phyloP scores from a whole-genome alignment of 2,888 invertebrate species.

The Scrobipalpa costella region DNA sequence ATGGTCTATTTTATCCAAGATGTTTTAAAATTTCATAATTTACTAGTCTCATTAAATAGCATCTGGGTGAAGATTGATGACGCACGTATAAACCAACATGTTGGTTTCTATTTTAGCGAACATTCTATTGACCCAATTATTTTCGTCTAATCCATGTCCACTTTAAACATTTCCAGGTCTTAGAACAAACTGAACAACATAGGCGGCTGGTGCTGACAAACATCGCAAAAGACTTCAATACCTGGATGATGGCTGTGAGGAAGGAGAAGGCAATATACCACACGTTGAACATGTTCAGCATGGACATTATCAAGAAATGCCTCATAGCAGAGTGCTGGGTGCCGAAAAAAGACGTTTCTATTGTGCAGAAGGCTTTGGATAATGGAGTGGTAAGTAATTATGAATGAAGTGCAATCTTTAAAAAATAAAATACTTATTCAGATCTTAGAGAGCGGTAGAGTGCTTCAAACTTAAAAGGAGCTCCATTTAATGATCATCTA shows the following conservation, averaged over 20 bases:
- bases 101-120: too few species aligned
- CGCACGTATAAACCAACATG: too few species aligned
- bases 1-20: too few species aligned
- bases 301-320: conserved; percentile 95
- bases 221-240: conserved; percentile 92
- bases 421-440: too few species aligned
- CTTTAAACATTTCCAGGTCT: conserved; percentile 77
- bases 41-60: too few species aligned
- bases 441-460: too few species aligned
- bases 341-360: conserved; percentile 85
- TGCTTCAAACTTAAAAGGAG: too few species aligned
- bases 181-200: conserved; percentile 94
- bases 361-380: conserved; percentile 88
- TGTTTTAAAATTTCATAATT: too few species aligned
- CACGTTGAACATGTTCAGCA: conserved; percentile 94
- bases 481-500: too few species aligned
- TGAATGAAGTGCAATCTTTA: neutral
- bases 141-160: too few species aligned
- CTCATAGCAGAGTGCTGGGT: conserved; percentile 96
- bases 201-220: conserved; percentile 90
- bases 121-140: too few species aligned
- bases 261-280: conserved; percentile 98
- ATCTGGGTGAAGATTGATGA: too few species aligned
- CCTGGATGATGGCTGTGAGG: conserved; percentile 92
- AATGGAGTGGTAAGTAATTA: conserved; percentile 86